phyloP scores from a whole-genome alignment of 2,797 vertebrate species.

The Myotis findleyi region DNA sequence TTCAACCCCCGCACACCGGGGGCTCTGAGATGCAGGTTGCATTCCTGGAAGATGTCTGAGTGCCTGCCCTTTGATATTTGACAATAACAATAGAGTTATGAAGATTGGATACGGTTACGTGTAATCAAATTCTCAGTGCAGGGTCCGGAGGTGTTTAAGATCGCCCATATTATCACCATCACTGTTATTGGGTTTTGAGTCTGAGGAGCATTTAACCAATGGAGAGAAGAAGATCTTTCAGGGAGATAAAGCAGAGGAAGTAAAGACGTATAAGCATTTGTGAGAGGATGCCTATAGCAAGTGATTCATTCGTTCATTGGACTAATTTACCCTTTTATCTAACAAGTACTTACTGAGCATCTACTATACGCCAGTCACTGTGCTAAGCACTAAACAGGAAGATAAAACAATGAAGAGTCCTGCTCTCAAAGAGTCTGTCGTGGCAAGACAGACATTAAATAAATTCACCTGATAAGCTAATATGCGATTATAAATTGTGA shows the following conservation, averaged over 20 bases:
- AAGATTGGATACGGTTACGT: background rate
- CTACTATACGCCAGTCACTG: background rate
- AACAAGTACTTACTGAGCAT: constrained; percentile 26
- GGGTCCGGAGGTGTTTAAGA: background rate
- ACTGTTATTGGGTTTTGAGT: background rate
- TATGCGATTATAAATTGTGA: background rate
- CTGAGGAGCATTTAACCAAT: background rate
- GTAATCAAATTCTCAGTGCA: background rate
- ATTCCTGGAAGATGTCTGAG: background rate
- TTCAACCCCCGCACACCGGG: background rate
- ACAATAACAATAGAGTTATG: background rate
- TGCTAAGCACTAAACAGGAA: background rate
- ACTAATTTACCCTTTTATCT: background rate
- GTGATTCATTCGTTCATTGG: background rate
- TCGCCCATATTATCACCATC: too few relatives aligned
- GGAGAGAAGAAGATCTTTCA: background rate
- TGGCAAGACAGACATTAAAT: background rate
- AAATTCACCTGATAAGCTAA: background rate
- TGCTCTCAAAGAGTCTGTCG: background rate
- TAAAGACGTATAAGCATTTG: background rate
- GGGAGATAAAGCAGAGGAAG: background rate
- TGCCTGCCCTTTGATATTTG: background rate
- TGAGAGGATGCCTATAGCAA: background rate
- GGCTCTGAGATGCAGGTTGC: background rate
- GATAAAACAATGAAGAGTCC: background rate